Percentiles rank a stretch among this genome's conserved stretches.
Evolutionary conservation across 2,797 vertebrate genomes (phyloP).

Genomic region (Limosa lapponica): DNA sequence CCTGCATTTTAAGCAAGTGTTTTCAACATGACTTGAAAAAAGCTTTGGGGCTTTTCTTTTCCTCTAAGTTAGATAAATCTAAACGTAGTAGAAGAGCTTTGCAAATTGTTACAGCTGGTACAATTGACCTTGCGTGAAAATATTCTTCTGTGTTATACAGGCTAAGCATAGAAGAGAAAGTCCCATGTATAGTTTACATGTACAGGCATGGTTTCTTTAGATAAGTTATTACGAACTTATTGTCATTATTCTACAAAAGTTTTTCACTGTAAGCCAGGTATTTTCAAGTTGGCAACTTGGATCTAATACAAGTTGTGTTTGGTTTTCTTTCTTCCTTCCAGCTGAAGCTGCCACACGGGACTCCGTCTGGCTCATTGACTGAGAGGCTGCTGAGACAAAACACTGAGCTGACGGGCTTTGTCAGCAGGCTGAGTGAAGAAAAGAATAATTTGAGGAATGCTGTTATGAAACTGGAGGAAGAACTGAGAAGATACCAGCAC

Average conservation of each 20-base stretch:
- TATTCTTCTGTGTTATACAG: neutral
- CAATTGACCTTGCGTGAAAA: neutral
- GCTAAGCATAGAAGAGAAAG: neutral
- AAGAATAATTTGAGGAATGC: conserved; percentile 94
- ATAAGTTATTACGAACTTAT: neutral
- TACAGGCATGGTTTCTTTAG: neutral
- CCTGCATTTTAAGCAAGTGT: neutral
- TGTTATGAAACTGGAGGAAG: conserved; percentile 88
- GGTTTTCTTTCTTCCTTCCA: conserved; percentile 36
- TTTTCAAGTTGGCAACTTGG: neutral
- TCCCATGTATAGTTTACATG: neutral
- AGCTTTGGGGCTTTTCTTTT: neutral
- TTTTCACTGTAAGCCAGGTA: neutral
- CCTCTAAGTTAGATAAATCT: neutral
- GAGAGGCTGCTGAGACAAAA: conserved; percentile 94
- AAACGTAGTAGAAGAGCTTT: neutral
- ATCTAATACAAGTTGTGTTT: neutral
- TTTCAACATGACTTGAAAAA: neutral
- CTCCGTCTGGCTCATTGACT: conserved; percentile 82
- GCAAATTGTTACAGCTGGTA: neutral
- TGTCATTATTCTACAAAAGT: neutral
- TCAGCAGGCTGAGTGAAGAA: conserved; percentile 92
- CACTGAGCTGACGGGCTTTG: conserved; percentile 92
- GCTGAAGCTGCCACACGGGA: conserved; percentile 78
- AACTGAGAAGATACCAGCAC: conserved; percentile 82